Conservation (phyloP, 2,113 vertebrate species). For the Hippopotamus amphibius region DNA sequence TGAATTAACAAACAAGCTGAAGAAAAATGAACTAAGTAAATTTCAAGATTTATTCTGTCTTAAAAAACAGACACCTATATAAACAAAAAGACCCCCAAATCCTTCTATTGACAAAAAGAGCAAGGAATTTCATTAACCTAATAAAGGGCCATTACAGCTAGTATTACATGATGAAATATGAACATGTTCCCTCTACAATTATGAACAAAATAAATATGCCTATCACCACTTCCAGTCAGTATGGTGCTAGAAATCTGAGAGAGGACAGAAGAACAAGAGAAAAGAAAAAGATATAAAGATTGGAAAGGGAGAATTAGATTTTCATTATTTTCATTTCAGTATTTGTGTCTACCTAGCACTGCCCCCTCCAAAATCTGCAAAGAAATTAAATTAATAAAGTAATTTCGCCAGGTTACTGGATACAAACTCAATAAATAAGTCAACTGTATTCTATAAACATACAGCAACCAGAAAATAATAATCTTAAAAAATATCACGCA, state of each 20-base stretch:
- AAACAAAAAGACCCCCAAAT: background rate
- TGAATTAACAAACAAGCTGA: background rate
- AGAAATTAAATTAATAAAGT: background rate
- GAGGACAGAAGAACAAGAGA: background rate
- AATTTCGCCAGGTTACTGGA: background rate
- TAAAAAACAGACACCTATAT: background rate
- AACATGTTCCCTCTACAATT: background rate
- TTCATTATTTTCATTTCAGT: background rate
- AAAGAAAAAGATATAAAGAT: background rate
- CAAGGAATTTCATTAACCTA: background rate
- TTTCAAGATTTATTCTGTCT: slow-evolving; percentile 14
- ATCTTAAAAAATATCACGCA: background rate
- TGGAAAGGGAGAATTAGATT: background rate
- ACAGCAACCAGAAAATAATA: background rate
- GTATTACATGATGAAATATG: background rate
- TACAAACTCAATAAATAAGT: slow-evolving; percentile 13
- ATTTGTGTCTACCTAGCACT: background rate
- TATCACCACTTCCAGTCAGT: background rate
- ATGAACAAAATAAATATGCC: background rate
- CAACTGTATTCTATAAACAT: background rate
- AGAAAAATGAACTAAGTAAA: slow-evolving; percentile 1
- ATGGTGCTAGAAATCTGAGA: background rate
- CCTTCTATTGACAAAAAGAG: background rate
- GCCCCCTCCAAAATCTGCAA: background rate
- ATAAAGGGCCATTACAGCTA: background rate